Base-by-base conservation (phyloP, 2,797 vertebrate species). In the Pseudotriccus pelzelni region DNA sequence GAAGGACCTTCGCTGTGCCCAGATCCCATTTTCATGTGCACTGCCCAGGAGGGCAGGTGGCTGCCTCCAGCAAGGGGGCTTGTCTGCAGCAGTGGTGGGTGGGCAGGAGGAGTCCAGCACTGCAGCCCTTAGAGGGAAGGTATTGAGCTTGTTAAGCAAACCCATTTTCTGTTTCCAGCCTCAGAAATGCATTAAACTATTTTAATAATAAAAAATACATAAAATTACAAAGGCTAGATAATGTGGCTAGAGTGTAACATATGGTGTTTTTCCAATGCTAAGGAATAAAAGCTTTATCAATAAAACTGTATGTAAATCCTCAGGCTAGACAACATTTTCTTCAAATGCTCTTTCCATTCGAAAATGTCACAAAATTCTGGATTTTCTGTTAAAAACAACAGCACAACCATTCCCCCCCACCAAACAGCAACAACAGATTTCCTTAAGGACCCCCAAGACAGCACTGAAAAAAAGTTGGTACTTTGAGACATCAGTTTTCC, bases 301-400 rank as follows among this genome's bases (percentile, higher is more conserved):
- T 85, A 94, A 62, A 28, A 50, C 27, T 14, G 9, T 56, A 75
- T 81, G 62, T 90, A 94, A 96, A 84, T 83, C 60, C 25, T 89
- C 72, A 84, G 84, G 62, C 56, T 77, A 91, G 81, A 84, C 30
- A 91, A 34, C 10, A 24, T 89, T 96, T 93, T 96, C 86, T 95
- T 93, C 55, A 89, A 82, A 64, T 53, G 44, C 46, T 60, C 75
- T 90, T 95, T 90, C 52, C 46, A 23, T 88, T 94, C 32, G 21
- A 56, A 94, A 89, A 79, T 64, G 34, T 50, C 60, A 73, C 59
- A 66, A 76, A 89, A 77, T 88, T 32, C 75, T 34, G 14, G 72
- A 80, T 19, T 94, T 96, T 80, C 39, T 70, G 70, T 41, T 25
- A 88, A 87, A 96, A 97, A 66, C 30, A 55, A 22, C 8, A 44